Base-by-base conservation (phyloP, 2,797 vertebrate genomes). In the Fratercula arctica region DNA sequence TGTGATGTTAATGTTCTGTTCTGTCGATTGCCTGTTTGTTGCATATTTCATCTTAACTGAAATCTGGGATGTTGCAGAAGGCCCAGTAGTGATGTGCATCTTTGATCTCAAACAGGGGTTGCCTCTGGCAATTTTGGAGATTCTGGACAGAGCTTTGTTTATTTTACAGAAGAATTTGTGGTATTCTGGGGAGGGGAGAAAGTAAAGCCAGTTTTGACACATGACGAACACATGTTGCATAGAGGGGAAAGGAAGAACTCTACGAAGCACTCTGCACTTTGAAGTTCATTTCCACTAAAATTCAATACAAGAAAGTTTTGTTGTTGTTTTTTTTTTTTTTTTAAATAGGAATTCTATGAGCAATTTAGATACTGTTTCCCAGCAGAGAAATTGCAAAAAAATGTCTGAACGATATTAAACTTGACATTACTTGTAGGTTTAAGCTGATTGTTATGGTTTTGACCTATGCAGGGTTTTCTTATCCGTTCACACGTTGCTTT, bases 91-190 rank as follows among this genome's bases (percentile, higher is more conserved):
- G 94, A 93, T 96, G 92, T 76, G 82, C 63, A 94, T 95, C 96
- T 97, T 97, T 97, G 94, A 97, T 97, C 95, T 97, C 82, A 91
- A 80, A 43, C 88, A 95, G 89, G 57, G 81, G 79, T 87, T 96
- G 91, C 95, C 87, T 97, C 93, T 96, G 91, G 90, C 98, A 95
- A 90, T 96, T 97, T 96, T 25, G 26, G 85, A 96, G 87, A 78
- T 94, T 94, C 96, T 93, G 93, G 90, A 83, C 15, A 70, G 86
- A 94, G 83, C 92, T 95, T 94, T 96, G 94, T 97, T 98, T 97
- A 97, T 97, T 97, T 97, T 97, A 90, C 91, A 67, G 66, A 98
- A 97, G 97, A 98, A 98, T 98, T 95, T 93, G 90, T 97, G 97
- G 98, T 93, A 97, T 98, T 98, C 95, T 94, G 89, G 89, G 88